Evolutionary conservation across 2,797 vertebrate species (phyloP), one percentile per base, ranked within the genome.

Genomic region (Enteromius fasciolatus): DNA sequence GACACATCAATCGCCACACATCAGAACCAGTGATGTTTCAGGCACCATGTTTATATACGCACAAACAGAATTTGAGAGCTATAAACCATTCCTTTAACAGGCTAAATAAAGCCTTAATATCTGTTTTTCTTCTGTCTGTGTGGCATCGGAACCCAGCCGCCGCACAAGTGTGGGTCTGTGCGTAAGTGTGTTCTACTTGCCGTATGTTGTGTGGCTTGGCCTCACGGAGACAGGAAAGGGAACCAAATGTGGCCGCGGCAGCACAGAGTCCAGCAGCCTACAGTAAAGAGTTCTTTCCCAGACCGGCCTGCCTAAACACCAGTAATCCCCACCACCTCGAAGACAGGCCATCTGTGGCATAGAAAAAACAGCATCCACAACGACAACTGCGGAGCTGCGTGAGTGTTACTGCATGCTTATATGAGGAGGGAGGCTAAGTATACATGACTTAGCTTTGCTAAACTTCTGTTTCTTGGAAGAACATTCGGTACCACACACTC

Each of bases 221-320:
- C 86, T 86, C 84, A 31, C 77, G 83, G 73, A 86, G 6, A 69
- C 86, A 84, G 75, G 39, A 84, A 78, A 76, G 33, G 85, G 77
- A 81, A 41, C 80, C 84, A 85, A 87, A 84, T 86, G 66, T 72
- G 85, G 85, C 87, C 84, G 81, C 87, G 86, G 80, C 76, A 84
- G 86, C 90, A 90, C 87, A 86, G 89, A 87, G 89, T 88, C 74
- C 79, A 89, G 89, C 79, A 89, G 87, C 87, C 87, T 86, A 89
- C 84, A 85, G 88, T 91, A 91, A 93, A 93, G 91, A 90, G 85
- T 84, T 90, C 80, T 86, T 89, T 83, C 88, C 84, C 85, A 69
- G 69, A 87, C 67, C 78, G 84, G 86, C 86, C 86, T 63, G 84
- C 85, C 82, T 85, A 89, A 89, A 87, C 79, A 88, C 88, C 78